Conservation (phyloP, 2,113 vertebrate genomes). For the Aspidoscelis tigris region DNA sequence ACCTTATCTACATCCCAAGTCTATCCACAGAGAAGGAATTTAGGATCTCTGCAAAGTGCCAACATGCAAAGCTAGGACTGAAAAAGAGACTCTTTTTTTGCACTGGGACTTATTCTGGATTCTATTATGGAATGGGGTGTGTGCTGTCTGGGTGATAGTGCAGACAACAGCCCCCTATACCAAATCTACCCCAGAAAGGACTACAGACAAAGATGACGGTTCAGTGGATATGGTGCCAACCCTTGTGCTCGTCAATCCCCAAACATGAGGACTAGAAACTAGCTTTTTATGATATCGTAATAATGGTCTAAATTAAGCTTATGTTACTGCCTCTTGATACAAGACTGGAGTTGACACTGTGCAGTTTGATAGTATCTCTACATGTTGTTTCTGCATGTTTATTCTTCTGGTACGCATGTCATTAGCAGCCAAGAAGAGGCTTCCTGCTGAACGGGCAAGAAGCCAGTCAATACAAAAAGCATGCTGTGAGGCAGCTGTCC, state of each 20-base stretch:
- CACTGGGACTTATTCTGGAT: no score
- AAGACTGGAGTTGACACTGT: neutral
- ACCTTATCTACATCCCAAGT: no score
- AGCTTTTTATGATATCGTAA: neutral
- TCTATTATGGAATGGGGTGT: no score
- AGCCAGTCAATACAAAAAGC: neutral
- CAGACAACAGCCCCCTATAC: no score
- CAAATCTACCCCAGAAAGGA: no score
- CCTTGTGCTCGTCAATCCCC: neutral
- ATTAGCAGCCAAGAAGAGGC: neutral
- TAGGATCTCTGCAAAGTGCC: no score
- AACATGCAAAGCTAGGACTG: no score
- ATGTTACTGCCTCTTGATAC: neutral
- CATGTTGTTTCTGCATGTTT: neutral
- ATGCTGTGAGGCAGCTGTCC: conserved; percentile 15
- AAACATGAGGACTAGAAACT: neutral
- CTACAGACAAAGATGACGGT: no score
- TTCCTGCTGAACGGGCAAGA: conserved; percentile 1
- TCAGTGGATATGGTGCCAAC: no score
- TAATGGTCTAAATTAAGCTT: neutral
- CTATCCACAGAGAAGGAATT: no score
- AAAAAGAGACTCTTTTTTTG: no score
- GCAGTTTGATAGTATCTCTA: neutral
- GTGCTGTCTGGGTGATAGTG: no score
- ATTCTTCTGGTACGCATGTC: neutral